Conservation (phyloP, 35 echinoderm and acorn worm genomes). For the Stichopus chloronotus region DNA sequence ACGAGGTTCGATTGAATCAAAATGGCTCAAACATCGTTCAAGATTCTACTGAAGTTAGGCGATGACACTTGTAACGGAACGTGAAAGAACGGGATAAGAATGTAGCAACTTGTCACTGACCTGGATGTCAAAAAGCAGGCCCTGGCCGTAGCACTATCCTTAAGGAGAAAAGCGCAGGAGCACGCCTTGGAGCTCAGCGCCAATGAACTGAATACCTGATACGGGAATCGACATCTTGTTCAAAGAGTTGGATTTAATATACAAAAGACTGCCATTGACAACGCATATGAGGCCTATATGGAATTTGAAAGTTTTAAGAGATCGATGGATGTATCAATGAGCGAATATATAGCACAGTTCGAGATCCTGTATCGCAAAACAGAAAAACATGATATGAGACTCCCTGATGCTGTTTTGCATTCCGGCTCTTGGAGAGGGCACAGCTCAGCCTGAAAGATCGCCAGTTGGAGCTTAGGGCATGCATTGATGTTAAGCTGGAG, state of each 20-base stretch:
- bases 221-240: constrained; percentile 8
- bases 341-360: constrained; percentile 37
- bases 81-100: constrained; percentile 47
- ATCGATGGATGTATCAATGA: constrained; percentile 27
- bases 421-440: constrained; percentile 26
- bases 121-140: constrained; percentile 17
- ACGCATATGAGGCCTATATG: no score
- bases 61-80: constrained; percentile 39
- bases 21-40: constrained; percentile 38
- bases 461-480: constrained; percentile 49
- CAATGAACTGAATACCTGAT: constrained; percentile 34
- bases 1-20: constrained; percentile 12
- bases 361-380: constrained; percentile 7
- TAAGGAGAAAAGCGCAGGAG: constrained; percentile 18
- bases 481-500: constrained; percentile 16
- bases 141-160: constrained; percentile 37
- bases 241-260: constrained; percentile 23
- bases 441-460: constrained; percentile 10
- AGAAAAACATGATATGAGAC: constrained; percentile 52
- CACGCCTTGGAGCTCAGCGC: background rate
- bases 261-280: no score
- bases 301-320: no score
- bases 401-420: constrained; percentile 54
- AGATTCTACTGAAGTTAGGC: constrained; percentile 52
- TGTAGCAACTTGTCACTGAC: constrained; percentile 45